Evolutionary conservation across 1,140 invertebrate species (phyloP).

Genomic region (Drusus annulatus): DNA sequence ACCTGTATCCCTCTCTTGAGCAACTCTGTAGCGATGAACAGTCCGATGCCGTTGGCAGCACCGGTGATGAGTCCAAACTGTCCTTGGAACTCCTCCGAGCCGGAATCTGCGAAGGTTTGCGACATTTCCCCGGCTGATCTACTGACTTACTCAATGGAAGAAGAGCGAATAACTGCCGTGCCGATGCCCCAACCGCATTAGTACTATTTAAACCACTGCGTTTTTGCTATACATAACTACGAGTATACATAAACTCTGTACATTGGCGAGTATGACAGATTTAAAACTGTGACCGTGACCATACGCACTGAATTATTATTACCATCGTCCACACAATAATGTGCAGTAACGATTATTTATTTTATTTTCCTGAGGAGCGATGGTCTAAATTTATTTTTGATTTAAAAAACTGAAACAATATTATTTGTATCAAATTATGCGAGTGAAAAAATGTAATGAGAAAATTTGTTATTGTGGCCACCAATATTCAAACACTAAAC

Average conservation of each 20-base stretch:
- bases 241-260: not conserved
- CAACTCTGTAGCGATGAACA: slow-evolving; percentile 66
- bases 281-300: not conserved
- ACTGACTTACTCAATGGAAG: not conserved
- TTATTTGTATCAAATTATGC: too few relatives aligned
- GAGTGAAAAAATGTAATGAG: too few relatives aligned
- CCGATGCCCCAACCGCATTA: not conserved
- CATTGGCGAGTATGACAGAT: not conserved
- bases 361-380: too few relatives aligned
- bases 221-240: not conserved
- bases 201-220: slow-evolving; percentile 3
- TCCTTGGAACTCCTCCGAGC: slow-evolving; percentile 60
- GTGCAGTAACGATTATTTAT: too few relatives aligned
- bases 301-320: too few relatives aligned
- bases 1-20: slow-evolving; percentile 69
- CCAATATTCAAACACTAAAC: too few relatives aligned
- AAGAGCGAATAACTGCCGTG: not conserved
- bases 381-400: too few relatives aligned
- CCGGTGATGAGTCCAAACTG: slow-evolving; percentile 72
- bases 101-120: not conserved
- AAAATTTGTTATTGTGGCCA: too few relatives aligned
- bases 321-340: too few relatives aligned
- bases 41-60: slow-evolving; percentile 72
- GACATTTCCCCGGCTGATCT: not conserved
- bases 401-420: too few relatives aligned